Evolutionary conservation across 2,888 invertebrate genomes (phyloP).

Genomic region (Physocephala rufipes): DNA sequence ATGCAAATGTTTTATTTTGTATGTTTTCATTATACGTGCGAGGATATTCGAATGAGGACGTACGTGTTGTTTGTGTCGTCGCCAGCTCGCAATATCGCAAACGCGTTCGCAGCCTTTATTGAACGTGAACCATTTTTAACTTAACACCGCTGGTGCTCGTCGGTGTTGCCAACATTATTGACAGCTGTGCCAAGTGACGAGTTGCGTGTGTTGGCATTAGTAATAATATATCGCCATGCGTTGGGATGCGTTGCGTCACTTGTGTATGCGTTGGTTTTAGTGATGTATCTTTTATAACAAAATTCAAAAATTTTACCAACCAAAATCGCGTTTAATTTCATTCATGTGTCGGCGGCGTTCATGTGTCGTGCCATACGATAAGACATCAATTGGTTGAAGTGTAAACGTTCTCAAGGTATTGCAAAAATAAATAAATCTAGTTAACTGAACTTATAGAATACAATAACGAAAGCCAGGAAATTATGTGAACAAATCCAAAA

Average conservation of each 20-base stretch:
- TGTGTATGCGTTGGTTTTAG: neutral
- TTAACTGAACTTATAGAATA: neutral
- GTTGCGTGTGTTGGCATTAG: slow-evolving; percentile 24
- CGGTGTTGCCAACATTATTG: no score
- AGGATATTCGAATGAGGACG: slow-evolving; percentile 50
- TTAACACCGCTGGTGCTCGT: neutral
- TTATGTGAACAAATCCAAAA: no score
- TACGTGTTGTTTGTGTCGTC: slow-evolving; percentile 34
- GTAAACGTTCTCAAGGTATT: neutral
- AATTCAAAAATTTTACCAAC: neutral
- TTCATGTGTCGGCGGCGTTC: no score
- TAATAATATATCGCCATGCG: slow-evolving; percentile 3
- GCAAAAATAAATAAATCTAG: slow-evolving; percentile 13
- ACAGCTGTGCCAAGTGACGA: neutral
- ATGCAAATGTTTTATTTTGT: slow-evolving; percentile 44
- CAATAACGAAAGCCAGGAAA: no score
- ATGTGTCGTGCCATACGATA: no score
- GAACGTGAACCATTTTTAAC: slow-evolving; percentile 2
- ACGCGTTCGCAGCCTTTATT: neutral
- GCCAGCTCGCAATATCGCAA: neutral
- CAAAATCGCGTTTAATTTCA: neutral
- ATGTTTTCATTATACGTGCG: slow-evolving; percentile 52
- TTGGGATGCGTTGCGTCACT: slow-evolving; percentile 10
- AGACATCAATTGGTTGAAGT: no score
- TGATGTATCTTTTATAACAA: neutral